These are phyloP conservation scores for Gouania willdenowi DNA, from an alignment of 2,797 vertebrate species.

Conservation along the genomic window DNA sequence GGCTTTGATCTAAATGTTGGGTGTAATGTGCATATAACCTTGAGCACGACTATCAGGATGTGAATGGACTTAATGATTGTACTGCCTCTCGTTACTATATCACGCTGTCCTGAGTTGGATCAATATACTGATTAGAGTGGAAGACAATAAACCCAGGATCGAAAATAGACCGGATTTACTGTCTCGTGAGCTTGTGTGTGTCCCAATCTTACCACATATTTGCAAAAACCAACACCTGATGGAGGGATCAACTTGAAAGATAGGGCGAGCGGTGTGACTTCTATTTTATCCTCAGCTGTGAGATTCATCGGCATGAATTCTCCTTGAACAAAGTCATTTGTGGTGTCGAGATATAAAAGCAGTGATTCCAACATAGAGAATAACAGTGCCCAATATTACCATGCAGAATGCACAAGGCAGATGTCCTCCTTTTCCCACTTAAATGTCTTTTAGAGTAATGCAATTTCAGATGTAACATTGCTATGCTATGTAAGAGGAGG, in stretches of 20 bases:
- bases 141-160: slow-evolving; percentile 70
- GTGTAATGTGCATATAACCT: slow-evolving; percentile 57
- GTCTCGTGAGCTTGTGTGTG: slow-evolving; percentile 45
- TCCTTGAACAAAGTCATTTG: slow-evolving; percentile 51
- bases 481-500: background rate
- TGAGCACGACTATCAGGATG: slow-evolving; percentile 61
- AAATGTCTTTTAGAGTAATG: too few relatives aligned
- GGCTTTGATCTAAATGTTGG: slow-evolving; percentile 3
- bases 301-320: slow-evolving; percentile 26
- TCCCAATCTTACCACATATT: slow-evolving; percentile 24
- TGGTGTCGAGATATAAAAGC: too few relatives aligned
- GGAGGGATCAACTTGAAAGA: slow-evolving; percentile 35
- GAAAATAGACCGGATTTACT: slow-evolving; percentile 60
- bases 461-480: too few relatives aligned
- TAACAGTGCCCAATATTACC: too few relatives aligned
- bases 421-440: background rate
- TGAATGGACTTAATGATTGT: slow-evolving; percentile 72
- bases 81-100: slow-evolving; percentile 55
- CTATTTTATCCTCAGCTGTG: slow-evolving; percentile 17
- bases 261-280: slow-evolving; percentile 22
- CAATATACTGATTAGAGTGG: slow-evolving; percentile 74
- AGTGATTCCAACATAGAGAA: too few relatives aligned
- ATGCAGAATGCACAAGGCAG: too few relatives aligned
- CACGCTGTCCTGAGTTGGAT: slow-evolving; percentile 56
- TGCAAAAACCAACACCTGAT: slow-evolving; percentile 3